Conservation (phyloP, 2,888 invertebrate genomes). For the Sepioteuthis lessoniana region DNA sequence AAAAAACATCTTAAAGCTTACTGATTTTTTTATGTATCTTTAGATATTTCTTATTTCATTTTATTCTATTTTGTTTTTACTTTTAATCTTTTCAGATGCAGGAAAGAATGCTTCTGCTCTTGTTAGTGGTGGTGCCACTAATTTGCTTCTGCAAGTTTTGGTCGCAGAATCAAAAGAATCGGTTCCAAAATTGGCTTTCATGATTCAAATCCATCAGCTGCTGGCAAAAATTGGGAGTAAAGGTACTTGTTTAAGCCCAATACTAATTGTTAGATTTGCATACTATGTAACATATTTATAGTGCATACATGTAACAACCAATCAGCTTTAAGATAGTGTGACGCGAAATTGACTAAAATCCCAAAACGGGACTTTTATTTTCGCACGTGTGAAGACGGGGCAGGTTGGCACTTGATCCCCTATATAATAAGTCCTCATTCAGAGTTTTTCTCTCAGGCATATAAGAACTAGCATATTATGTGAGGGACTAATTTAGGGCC, state of each 20-base stretch:
- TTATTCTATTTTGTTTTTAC: neutral
- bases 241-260: conserved; percentile 62
- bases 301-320: no score
- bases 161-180: conserved; percentile 65
- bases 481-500: no score
- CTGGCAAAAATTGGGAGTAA: conserved; percentile 72
- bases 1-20: neutral
- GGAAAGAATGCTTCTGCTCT: conserved; percentile 68
- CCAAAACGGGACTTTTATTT: no score
- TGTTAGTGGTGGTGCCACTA: conserved; percentile 70
- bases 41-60: neutral
- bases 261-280: neutral
- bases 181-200: conserved; percentile 63
- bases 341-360: no score
- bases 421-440: no score
- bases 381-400: no score
- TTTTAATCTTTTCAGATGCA: conserved; percentile 61
- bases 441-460: no score
- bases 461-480: no score
- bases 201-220: conserved; percentile 69
- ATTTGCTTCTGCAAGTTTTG: conserved; percentile 68
- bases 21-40: neutral
- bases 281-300: no score
- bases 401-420: no score
- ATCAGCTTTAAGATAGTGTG: no score